These are phyloP conservation scores for Parnassius mnemosyne DNA, from an alignment of 2,888 invertebrate genomes.

Conservation along the genomic window DNA sequence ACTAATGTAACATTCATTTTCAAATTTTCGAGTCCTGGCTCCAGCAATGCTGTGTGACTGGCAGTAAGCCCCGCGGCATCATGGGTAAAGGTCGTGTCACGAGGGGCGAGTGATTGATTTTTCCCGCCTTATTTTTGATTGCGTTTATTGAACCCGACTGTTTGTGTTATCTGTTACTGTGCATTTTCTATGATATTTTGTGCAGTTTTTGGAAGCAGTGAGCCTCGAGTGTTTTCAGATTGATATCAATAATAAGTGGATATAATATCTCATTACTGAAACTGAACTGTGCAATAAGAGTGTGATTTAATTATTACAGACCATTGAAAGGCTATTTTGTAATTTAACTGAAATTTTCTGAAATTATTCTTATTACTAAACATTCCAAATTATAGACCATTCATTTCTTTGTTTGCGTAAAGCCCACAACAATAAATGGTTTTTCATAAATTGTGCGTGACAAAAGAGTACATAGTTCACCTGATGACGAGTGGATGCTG, in stretches of 20 bases:
- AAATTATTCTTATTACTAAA: too few species aligned
- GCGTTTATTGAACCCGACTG: constrained; percentile 23
- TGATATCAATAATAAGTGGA: not conserved
- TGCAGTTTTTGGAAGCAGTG: not conserved
- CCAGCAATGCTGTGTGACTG: constrained; percentile 26
- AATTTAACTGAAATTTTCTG: too few species aligned
- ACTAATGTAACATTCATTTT: constrained; percentile 8
- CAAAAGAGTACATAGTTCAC: too few species aligned
- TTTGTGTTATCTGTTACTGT: constrained; percentile 22
- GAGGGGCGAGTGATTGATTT: constrained; percentile 17
- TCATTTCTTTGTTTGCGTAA: too few species aligned
- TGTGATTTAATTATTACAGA: too few species aligned
- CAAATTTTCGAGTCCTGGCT: not conserved
- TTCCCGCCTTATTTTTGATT: constrained; percentile 37
- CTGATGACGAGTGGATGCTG: too few species aligned
- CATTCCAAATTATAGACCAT: too few species aligned
- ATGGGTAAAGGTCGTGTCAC: constrained; percentile 36
- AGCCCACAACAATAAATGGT: too few species aligned
- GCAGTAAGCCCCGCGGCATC: constrained; percentile 36
- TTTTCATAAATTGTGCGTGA: too few species aligned
- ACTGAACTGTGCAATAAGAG: too few species aligned
- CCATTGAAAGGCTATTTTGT: too few species aligned
- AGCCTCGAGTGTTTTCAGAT: not conserved
- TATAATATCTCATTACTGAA: too few species aligned
- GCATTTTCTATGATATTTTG: not conserved